Conservation (phyloP, 2,113 vertebrate species). For the Ophthalmolycus amberensis region DNA sequence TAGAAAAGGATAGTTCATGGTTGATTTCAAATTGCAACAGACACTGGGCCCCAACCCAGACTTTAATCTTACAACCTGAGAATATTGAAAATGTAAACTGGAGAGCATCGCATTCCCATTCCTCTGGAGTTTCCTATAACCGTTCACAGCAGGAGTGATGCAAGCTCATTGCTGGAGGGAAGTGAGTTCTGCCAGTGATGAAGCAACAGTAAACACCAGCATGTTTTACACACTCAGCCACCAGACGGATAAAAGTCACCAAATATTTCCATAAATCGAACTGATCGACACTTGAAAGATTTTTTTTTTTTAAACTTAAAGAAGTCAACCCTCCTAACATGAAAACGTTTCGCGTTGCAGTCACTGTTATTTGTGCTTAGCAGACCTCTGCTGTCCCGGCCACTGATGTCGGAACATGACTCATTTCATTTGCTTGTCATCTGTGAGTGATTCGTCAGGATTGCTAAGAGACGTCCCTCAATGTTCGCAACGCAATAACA, state of each 20-base stretch:
- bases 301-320: neutral
- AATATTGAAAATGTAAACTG: neutral
- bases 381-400: conserved; percentile 43
- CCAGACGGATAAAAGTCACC: conserved; percentile 6
- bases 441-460: neutral
- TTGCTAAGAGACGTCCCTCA: neutral
- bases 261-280: neutral
- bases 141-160: neutral
- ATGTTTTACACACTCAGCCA: neutral
- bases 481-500: neutral
- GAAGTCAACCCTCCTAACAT: neutral
- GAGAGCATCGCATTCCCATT: neutral
- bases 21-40: neutral
- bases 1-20: neutral
- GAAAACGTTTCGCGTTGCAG: conserved; percentile 21
- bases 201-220: conserved; percentile 36
- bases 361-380: conserved; percentile 50
- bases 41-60: neutral
- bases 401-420: conserved; percentile 54
- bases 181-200: neutral
- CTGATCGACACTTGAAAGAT: neutral
- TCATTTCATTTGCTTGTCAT: neutral
- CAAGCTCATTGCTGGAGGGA: neutral
- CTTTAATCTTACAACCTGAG: neutral
- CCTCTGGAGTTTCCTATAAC: neutral